Evolutionary conservation across 2,797 vertebrate species (phyloP), one percentile per base, ranked within the genome.

Genomic region (Pelochelys cantorii): DNA sequence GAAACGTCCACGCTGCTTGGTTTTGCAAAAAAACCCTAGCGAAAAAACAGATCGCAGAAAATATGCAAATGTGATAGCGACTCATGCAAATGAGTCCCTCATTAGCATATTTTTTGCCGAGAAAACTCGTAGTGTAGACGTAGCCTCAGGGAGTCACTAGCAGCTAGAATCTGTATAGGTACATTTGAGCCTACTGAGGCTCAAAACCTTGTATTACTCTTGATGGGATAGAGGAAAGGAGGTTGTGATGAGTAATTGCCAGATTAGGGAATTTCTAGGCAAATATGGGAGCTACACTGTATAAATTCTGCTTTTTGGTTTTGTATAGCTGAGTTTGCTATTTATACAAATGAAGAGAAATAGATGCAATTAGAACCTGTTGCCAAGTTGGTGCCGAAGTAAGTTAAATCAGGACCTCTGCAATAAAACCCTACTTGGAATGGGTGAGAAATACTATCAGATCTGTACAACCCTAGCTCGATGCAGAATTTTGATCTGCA

Each of bases 221-320:
- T 9, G 23, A 48, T 4, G 23, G 23, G 71, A 48, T 25, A 48
- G 34, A 48, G 34, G 48, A 5, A 37, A 74, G 2, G 71, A 0
- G 11, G 80, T 22, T 55, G 37, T 8, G 9, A 20, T n/a, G 60
- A 5, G n/a, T 25, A 59, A 77, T 80, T 85, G 59, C 4, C 4
- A n/a, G 17, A 2, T 65, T 83, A 94, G 85, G n/a, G 11, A 71
- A 37, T 91, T 59, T 88, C 65, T 29, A 78, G 55, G 89, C 77
- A 23, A 5, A 81, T 48, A 83, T 37, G 25, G 79, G 23, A 85
- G 8, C 12, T 87, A 42, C 11, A 68, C 5, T 23, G 8, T 18
- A 10, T 12, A 68, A 42, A 1, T 31, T 13, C n/a, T 17, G n/a
- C 62, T 42, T 85, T 92, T 54, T 59, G 1, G 4, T 79, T n/a